Base-by-base conservation (phyloP, 1,140 invertebrate genomes). In the Drosophila watanabei region DNA sequence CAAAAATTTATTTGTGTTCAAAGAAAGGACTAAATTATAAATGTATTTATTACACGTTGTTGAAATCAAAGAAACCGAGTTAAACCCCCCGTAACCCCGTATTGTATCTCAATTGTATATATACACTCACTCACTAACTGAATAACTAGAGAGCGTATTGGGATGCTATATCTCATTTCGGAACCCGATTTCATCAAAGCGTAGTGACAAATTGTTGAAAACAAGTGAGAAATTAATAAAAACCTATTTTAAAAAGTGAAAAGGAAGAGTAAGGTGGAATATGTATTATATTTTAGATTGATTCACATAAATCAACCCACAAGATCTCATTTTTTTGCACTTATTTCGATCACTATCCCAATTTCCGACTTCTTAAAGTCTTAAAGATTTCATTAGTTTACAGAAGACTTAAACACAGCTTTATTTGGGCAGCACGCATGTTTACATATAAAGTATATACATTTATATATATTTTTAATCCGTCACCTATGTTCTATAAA, bases 181-280 rank as follows among this genome's bases (percentile, higher is more conserved):
- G 32, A 71, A 51, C 10, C 63, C 41, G 48, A 72, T 72, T 72
- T 77, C 73, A 59, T 61, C 43, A 28, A 72, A 41, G 60, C 32
- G 48, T 75, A 58, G 52, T 59, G 70, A 43, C 18, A 43, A 58
- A 79, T 70, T 79, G 75, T 79, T 79, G 49, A 79, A 79, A 79
- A 79, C 75, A 79, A 79, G 39, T 78, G 64, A 78, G 41, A 78
- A 78, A 70, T 51, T 79, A 78, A 78, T 78, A 79, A 69, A 68
- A 76, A 78, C 73, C 64, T 78, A 78, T 78, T 78, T 78, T 78
- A 78, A 78, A 78, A 78, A 57, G 32, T 41, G 43, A 37, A 24
- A 35, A 8, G 16, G 10, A 43, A 18, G 10, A 41, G 48, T 4
- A n/a, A 24, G 3, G 3, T 18, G 37, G 41, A 32, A 9, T 39